Base-by-base conservation (phyloP, 1,140 invertebrate genomes). In the Colletes latitarsis region DNA sequence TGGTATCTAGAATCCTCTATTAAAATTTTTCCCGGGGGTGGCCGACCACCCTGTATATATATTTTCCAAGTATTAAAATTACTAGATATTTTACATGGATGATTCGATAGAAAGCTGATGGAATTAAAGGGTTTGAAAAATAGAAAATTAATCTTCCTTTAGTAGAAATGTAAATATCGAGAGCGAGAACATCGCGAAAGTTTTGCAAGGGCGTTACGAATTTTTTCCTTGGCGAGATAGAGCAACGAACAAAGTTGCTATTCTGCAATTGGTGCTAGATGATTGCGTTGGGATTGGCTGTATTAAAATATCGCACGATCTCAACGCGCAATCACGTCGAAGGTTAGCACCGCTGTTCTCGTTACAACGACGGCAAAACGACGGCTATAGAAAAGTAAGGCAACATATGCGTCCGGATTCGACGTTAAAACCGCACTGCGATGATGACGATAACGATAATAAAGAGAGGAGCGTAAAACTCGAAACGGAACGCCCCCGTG, bases 381-480 rank as follows among this genome's bases (percentile, higher is more conserved):
- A 12, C 71, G 58, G 69, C 83, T 84, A 84, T 85, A 84, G 84
- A 81, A 84, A 82, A 85, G 80, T 77, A 72, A 80, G 46, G 78
- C 77, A 63, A 73, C 57, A 74, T 21, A 55, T 68, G 63, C 62
- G 78, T 58, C 75, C 71, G 12, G 77, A 17, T 73, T 77, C 83
- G 83, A 73, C 79, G 76, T 78, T 86, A 78, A 78, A 84, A 82
- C 74, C 60, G 74, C 66, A 46, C 43, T 14, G 30, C 55, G 52
- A 69, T 55, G 83, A 86, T 72, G 79, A 84, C 74, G 84, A 86
- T 86, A 86, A 85, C 84, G 82, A 86, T 86, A 86, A 86, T 78
- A 86, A 86, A 85, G 83, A 75, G 70, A n/a, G 30, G 21, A 19
- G n/a, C 12, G 60, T 55, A 58, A 58, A 52, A 71, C 68, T 39